Evolutionary conservation across 2,888 invertebrate species (phyloP), one percentile per base, ranked within the genome.

Genomic region (Drosophila atroscutellata): DNA sequence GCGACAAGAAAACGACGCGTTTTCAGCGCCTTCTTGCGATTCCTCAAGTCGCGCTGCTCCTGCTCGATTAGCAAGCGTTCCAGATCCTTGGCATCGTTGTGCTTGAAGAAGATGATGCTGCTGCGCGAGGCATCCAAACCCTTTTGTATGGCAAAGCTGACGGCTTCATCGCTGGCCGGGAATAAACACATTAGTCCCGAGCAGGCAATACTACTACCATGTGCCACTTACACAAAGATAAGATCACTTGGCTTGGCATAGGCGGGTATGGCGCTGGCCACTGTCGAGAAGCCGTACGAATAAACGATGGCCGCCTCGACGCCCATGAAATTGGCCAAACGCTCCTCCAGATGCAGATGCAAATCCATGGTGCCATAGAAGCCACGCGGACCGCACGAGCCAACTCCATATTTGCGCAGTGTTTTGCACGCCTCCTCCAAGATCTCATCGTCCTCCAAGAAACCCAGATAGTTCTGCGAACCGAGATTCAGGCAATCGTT

Each of bases 321-420:
- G 37, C 95, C 94, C 94, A 98, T 95, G 91, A 98, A 99, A 72
- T 95, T 95, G 0, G 98, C 97, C 56, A 99, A 92, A 26, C 95
- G 95, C 81, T 97, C 96, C 92, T 99, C 99, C 45, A 91, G 76
- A 6, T 86, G 83, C 42, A 91, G 79, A 68, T 90, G 92, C 89
- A 93, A 93, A 94, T 95, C 96, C 84, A 98, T 96, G 1, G 99
- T 99, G 34, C 99, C 99, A 92, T 98, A 99, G 93, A 99, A 99
- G 0, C 98, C 99, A 90, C 99, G 94, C 0, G 99, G 99, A 0
- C 99, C 99, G 93, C 99, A 99, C 0, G 98, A 98, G 0, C 99
- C 99, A 0, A 99, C 98, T 3, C 99, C 99, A 94, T 99, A 99
- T 91, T 98, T 97, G 61, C 95, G 94, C 65, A 99, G 94, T 6